Evolutionary conservation across 2,113 vertebrate species (phyloP), one percentile per base, ranked within the genome.

Genomic region (Sphyrna mokarran): DNA sequence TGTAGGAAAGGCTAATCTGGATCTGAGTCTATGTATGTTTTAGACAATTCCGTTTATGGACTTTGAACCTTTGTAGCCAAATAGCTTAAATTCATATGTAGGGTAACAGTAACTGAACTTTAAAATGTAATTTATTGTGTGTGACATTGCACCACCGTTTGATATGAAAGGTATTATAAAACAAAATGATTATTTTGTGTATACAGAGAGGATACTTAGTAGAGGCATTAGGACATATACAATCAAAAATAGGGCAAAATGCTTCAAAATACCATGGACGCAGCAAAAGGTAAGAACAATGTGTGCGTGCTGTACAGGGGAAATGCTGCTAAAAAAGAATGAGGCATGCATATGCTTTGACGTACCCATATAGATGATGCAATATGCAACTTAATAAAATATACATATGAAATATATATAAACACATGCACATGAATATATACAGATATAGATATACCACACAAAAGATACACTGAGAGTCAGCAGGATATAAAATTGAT

Each of bases 401-500:
- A 43, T 83, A 20, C 40, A 18, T 20, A 1, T 37, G 29, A 18
- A 29, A 72, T 72, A 29, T 26, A 76, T 76, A 76, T 18, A 68
- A 16, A 68, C 66, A 68, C 16, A 68, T 18, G 16, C 72, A 33
- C 26, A 76, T 13, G 11, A 33, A 83, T 33, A 83, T 3, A 83
- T 18, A 83, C n/a, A 83, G 14, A 37, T 16, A 83, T 83, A 40
- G 87, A 90, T 48, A 54, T 63, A 90, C 54, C 54, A 13, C 48
- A 72, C 69, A 70, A 48, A 69, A 69, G 23, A 43, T 54, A 72
- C 43, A 95, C 23, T 48, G 66, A 11, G 43, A 95, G 26, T 76
- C 94, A 95, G 3, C 94, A 95, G 69, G 40, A 70, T 72, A 76
- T 72, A 76, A 95, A 48, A 95, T 95, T 76, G 94, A 70, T 95